Evolutionary conservation across 2,888 invertebrate genomes (phyloP), one percentile per base, ranked within the genome.

Genomic region (Lasioglossum zephyrum): DNA sequence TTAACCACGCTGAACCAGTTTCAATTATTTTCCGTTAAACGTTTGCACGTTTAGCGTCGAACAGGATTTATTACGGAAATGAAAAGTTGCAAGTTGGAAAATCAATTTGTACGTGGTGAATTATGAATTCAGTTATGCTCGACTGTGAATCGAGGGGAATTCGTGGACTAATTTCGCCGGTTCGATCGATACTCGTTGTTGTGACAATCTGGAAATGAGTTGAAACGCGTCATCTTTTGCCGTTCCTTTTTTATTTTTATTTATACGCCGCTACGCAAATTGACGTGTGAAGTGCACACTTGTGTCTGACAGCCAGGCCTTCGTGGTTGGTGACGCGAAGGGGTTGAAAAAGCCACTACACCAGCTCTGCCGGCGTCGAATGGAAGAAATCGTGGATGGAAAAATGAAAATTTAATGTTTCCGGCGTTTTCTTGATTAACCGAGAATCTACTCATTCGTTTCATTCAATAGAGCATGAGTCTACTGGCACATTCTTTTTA

Each of bases 271-370:
- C 76, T 76, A 77, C 80, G 78, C 85, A 84, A 89, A 94, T 94
- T 94, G 94, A 94, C 94, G 91, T 94, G 94, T 91, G 93, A 95
- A 95, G 91, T 88, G 88, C 80, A 87, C 93, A 92, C 91, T 92
- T 93, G 93, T 88, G 88, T 72, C 84, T 92, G 93, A 92, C 92
- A 93, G 88, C 81, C 88, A 47, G 66, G 81, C 79, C 75, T 82
- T 76, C 72, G 77, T 41, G 70, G 70, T 44, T 57, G 69, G 57
- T 76, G 80, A 84, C 80, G 44, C 31, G 57, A 80, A 81, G 41
- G 84, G 80, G 73, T 75, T 63, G 75, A 69, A 77, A 74, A 70
- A 66, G 49, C 63, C 72, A 53, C 41, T 11, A 66, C 26, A 26
- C n/a, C 26, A 2, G 47, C 53, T 73, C 57, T n/a, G 5, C 9